These are phyloP conservation scores for Psittacula echo DNA, from an alignment of 2,797 vertebrate genomes.

Conservation along the genomic window DNA sequence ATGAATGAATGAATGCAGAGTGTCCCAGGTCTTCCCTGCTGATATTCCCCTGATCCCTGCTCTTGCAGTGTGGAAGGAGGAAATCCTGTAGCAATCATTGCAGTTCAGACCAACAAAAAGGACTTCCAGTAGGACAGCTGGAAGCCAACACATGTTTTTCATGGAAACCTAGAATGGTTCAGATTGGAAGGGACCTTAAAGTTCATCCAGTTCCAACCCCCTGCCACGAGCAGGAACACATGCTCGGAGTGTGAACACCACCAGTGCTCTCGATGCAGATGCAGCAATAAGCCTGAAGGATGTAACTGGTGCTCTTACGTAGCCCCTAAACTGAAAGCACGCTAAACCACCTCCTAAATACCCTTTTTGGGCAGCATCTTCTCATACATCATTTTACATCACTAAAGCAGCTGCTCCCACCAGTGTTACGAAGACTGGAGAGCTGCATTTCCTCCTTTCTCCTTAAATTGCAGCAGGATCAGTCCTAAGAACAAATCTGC, in stretches of 20 bases:
- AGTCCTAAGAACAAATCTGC: not conserved
- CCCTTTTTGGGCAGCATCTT: not conserved
- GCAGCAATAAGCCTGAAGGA: not conserved
- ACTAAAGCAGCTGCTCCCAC: not conserved
- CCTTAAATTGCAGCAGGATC: not conserved
- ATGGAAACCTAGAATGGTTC: not conserved
- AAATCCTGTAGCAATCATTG: rapidly evolving
- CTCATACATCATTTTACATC: not conserved
- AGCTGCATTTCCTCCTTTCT: not conserved
- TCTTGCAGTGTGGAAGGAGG: not conserved
- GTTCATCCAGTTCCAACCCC: not conserved
- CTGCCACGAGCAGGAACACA: not conserved
- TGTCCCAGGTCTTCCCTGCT: not conserved
- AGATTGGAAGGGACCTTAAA: not conserved
- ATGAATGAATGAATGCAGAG: not conserved
- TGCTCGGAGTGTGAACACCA: not conserved
- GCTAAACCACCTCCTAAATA: not conserved
- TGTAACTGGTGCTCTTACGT: not conserved
- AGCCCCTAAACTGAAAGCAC: not conserved
- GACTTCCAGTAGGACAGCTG: not conserved
- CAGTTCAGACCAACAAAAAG: not conserved
- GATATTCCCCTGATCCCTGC: rapidly evolving
- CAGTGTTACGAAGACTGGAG: rapidly evolving
- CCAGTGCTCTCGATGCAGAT: constrained; percentile 9
- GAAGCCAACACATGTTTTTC: not conserved